Conservation (phyloP, 2,113 vertebrate species). For the Pampusana beccarii region DNA sequence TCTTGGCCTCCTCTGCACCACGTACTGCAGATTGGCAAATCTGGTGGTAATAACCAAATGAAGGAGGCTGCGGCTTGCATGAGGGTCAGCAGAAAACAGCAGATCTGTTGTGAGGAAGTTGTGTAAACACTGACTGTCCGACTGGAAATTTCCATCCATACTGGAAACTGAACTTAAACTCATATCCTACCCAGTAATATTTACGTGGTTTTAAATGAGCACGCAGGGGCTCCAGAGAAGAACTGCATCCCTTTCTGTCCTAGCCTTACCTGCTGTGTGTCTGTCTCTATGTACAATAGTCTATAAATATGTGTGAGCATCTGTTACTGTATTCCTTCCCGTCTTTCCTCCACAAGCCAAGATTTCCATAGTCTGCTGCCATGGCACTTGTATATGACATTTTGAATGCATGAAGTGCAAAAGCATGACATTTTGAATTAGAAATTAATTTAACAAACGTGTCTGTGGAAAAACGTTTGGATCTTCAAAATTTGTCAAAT, state of each 20-base stretch:
- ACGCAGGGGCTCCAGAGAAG: not conserved
- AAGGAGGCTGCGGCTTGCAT: fast-evolving
- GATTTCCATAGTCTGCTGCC: slow-evolving; percentile 71
- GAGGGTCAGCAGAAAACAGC: not conserved
- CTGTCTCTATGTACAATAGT: slow-evolving; percentile 65
- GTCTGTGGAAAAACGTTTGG: slow-evolving; percentile 59
- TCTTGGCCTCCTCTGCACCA: not conserved
- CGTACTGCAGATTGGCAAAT: not conserved
- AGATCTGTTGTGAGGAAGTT: not conserved
- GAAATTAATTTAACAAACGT: slow-evolving; percentile 73
- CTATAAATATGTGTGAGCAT: slow-evolving; percentile 72
- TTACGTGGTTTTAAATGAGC: not conserved
- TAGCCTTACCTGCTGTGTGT: slow-evolving; percentile 65
- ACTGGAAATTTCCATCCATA: not conserved
- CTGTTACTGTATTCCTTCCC: slow-evolving; percentile 61
- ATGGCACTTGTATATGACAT: slow-evolving; percentile 68
- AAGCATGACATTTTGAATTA: slow-evolving; percentile 74
- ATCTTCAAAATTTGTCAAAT: slow-evolving; percentile 66
- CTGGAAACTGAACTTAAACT: not conserved
- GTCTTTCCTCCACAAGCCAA: slow-evolving; percentile 61
- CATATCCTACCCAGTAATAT: not conserved
- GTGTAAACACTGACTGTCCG: not conserved
- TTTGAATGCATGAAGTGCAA: slow-evolving; percentile 72
- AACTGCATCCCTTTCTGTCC: slow-evolving; percentile 12
- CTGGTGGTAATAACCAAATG: fast-evolving